Evolutionary conservation across 2,113 vertebrate genomes (phyloP), one percentile per base, ranked within the genome.

Genomic region (Corythoichthys intestinalis): DNA sequence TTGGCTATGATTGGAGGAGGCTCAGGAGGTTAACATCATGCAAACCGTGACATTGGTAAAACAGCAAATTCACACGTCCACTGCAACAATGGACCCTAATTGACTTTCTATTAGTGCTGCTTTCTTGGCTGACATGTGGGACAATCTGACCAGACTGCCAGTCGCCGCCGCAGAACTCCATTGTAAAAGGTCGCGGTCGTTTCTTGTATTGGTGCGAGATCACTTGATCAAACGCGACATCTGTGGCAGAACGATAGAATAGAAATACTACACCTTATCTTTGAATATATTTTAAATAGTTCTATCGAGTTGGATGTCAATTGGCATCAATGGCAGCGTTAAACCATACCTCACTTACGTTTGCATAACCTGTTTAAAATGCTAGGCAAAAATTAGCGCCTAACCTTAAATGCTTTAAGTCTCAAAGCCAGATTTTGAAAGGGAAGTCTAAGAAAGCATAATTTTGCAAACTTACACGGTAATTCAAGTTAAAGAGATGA

Each of bases 41-140:
- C 39, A 46, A 44, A 62, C 14, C 61, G 61, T 63, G 61, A 63
- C 41, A 47, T 63, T 34, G 41, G 41, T 28, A 4, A 47, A 63
- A 11, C 61, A 14, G 37, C 44, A 47, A 63, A 63, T 20, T 61
- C 15, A n/a, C 39, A 4, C 20, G 44, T 63, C 61, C 20, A 4
- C 12, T 2, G 2, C 44, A 28, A 28, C 44, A 46, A 63, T 47
- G 61, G 61, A 47, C 44, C 44, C 44, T 63, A 63, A 63, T 63
- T 63, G 61, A 63, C 61, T 63, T 63, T 63, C 61, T 63, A 63
- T 63, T 63, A 63, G 61, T 20, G 61, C 61, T 34, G 44, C 61
- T 63, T 63, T 34, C 61, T 63, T 63, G 61, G 47, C 39, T 63
- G 61, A 63, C 61, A 63, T n/a, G 28, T 47, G 61, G 20, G 61